Evolutionary conservation across 35 echinoderm and acorn worm species (phyloP).

Genomic region (Eucidaris tribuloides): DNA sequence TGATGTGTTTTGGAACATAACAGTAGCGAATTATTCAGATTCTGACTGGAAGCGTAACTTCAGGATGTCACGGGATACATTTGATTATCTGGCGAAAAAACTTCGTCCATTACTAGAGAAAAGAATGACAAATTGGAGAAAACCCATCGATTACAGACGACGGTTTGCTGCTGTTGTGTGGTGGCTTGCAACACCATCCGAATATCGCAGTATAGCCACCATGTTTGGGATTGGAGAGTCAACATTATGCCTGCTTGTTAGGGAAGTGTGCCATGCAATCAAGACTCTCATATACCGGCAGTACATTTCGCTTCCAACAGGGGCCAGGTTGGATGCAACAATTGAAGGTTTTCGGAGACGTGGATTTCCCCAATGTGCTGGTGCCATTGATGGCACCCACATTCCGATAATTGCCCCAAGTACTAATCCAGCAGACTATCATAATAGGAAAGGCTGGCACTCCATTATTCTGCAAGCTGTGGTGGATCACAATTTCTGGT

Average conservation of each 20-base stretch:
- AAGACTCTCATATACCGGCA: background rate
- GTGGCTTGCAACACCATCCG: background rate
- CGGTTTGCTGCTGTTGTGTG: conserved; percentile 9
- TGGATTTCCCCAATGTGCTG: conserved; percentile 39
- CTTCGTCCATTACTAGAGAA: background rate
- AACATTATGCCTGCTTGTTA: background rate
- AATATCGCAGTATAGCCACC: background rate
- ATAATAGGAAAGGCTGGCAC: conserved; percentile 40
- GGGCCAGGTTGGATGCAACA: background rate
- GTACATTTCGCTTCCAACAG: conserved; percentile 15
- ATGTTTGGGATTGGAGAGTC: background rate
- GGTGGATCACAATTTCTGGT: conserved; percentile 29
- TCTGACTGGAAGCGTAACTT: background rate
- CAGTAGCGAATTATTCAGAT: background rate
- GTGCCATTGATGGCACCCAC: conserved; percentile 48
- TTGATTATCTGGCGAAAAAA: background rate
- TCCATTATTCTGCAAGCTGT: conserved; percentile 42
- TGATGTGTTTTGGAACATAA: no score
- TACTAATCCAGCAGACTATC: conserved; percentile 14
- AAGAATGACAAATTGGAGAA: background rate
- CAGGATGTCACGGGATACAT: background rate
- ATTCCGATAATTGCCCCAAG: conserved; percentile 35
- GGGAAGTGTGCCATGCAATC: background rate
- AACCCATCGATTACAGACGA: background rate
- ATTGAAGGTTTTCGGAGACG: conserved; percentile 33